A percentile compares a stretch with the other conserved stretches of the same genome.
These are phyloP conservation scores for Octodon degus DNA, from an alignment of 2,113 vertebrate species.

Conservation along the genomic window DNA sequence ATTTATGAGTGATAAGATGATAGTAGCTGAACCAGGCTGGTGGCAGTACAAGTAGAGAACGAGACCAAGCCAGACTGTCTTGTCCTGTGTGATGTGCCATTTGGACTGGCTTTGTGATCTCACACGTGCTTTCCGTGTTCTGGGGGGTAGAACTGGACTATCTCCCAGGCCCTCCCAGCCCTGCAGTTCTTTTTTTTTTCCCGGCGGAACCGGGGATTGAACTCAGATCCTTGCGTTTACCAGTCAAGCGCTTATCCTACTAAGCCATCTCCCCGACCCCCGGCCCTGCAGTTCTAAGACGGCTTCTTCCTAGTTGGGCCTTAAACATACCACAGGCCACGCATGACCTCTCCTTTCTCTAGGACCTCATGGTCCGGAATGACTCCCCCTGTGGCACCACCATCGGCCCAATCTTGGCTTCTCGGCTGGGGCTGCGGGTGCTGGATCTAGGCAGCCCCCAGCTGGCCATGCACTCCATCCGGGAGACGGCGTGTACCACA, in stretches of 20 bases:
- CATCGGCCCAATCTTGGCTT: conserved; percentile 96
- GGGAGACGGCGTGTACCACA: conserved; percentile 97
- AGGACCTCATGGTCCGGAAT: conserved; percentile 98
- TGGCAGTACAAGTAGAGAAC: not conserved
- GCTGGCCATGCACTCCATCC: conserved; percentile 98
- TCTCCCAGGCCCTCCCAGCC: not conserved
- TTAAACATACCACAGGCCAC: not conserved
- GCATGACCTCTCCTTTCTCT: not conserved
- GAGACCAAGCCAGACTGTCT: not conserved
- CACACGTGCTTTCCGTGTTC: not conserved
- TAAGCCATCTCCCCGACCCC: not conserved
- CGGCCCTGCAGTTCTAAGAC: not conserved
- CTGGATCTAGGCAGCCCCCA: conserved; percentile 95
- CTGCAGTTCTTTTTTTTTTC: not conserved
- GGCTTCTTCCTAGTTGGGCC: not conserved
- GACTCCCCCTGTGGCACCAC: conserved; percentile 95
- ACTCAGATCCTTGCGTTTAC: too few relatives aligned
- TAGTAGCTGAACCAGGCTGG: not conserved
- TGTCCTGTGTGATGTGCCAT: not conserved
- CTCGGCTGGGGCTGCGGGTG: conserved; percentile 93
- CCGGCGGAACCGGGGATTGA: too few relatives aligned
- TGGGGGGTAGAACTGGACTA: accelerated
- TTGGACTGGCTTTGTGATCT: not conserved
- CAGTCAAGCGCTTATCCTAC: too few relatives aligned
- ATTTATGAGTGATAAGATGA: not conserved